These are phyloP conservation scores for Chloropsis hardwickii DNA, from an alignment of 2,113 vertebrate species.

Conservation along the genomic window DNA sequence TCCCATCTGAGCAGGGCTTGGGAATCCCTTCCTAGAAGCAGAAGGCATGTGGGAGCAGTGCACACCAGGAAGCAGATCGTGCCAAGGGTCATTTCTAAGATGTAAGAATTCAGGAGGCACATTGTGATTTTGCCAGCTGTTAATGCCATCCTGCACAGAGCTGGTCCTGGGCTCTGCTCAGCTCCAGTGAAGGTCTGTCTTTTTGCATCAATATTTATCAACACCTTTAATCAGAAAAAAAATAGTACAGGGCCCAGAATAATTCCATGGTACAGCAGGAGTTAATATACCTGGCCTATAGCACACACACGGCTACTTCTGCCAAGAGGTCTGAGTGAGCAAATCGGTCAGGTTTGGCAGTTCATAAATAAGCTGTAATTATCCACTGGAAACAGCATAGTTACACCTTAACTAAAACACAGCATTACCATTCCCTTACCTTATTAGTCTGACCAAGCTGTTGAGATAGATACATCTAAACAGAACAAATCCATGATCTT, in stretches of 20 bases:
- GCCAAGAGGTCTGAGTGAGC: not conserved
- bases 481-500: not conserved
- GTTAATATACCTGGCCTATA: not conserved
- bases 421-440: not conserved
- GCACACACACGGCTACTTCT: not conserved
- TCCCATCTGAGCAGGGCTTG: not conserved
- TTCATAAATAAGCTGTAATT: slow-evolving; percentile 24
- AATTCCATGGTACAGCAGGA: not conserved
- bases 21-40: not conserved
- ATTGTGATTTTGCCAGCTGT: not conserved
- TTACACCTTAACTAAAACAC: not conserved
- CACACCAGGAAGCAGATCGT: fast-evolving
- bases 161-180: not conserved
- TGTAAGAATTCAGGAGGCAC: not conserved
- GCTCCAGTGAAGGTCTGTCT: not conserved
- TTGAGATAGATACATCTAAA: not conserved
- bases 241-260: not conserved
- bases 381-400: not conserved
- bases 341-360: not conserved
- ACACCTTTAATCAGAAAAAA: not conserved
- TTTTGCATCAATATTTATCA: not conserved
- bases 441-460: not conserved
- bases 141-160: not conserved
- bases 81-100: not conserved
- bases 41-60: not conserved